Evolutionary conservation across 2,113 vertebrate genomes (phyloP), one percentile per base, ranked within the genome.

Genomic region (Macroglossus sobrinus): DNA sequence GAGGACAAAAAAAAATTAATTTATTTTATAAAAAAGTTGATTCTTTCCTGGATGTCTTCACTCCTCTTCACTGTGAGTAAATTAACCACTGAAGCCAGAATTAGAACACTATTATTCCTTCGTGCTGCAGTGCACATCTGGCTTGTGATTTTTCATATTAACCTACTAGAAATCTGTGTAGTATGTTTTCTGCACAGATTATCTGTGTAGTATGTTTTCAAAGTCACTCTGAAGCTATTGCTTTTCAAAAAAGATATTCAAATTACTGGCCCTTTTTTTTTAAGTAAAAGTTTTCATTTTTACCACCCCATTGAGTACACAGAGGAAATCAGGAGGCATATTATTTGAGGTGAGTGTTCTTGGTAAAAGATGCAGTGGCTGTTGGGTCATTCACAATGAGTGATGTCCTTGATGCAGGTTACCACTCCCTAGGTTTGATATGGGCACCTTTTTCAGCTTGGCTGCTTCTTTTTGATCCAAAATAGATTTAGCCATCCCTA

Each of bases 391-490:
- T 91, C 84, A 57, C 14, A 28, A 68, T 63, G 63, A 72, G 22
- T 19, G 21, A 87, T 84, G 85, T 78, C 80, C 59, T 88, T 76
- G 55, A 53, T 4, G 3, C 5, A 26, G 64, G 75, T 87, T 76
- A 71, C 71, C 18, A 59, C 45, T 85, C 66, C 43, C 21, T 26
- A 55, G 26, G 47, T 66, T 71, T 68, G 59, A 91, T 43, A 79
- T 5, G 24, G 85, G 59, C 7, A 74, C 33, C 28, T 63, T 85
- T 94, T 93, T 97, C 95, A 95, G 75, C 71, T 78, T 79, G 76
- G 40, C 66, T 97, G 84, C 66, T 35, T 92, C 76, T 81, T 96
- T 92, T 92, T 97, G 55, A 82, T 95, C 84, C 87, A 95, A 91
- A 92, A 95, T 85, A 93, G 72, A 91, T 82, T 97, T 50, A 94